Percentiles rank a stretch among this genome's conserved stretches.
Conservation (phyloP, 92 coral and sea anemone genomes). For the Pocillopora grandis region DNA sequence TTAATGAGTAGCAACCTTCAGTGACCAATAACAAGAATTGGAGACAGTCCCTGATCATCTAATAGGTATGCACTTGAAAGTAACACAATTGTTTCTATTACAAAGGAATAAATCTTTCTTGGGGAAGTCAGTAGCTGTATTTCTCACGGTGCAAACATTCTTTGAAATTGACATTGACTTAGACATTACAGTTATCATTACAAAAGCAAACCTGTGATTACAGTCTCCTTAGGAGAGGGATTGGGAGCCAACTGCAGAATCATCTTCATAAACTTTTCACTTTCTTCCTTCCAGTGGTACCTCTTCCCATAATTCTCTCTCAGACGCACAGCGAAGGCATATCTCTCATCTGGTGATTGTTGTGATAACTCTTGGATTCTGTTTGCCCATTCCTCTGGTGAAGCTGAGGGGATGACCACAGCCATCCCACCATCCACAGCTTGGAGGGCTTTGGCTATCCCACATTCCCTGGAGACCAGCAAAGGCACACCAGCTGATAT, state of each 20-base stretch:
- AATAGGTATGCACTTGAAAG: no score
- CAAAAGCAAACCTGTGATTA: no score
- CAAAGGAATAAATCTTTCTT: no score
- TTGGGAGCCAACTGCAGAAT: not conserved
- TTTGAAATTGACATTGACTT: no score
- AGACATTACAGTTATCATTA: no score
- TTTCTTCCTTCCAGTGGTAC: conserved; percentile 8
- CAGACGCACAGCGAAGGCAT: not conserved
- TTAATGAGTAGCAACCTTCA: no score
- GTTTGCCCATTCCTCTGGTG: not conserved
- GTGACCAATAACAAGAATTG: no score
- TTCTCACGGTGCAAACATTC: no score
- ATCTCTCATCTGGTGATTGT: not conserved
- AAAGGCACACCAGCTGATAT: conserved; percentile 16
- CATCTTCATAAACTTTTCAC: not conserved
- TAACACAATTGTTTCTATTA: no score
- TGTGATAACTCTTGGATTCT: not conserved
- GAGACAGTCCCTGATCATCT: no score
- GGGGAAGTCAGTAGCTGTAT: no score
- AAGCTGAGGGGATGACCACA: not conserved
- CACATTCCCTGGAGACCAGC: conserved; percentile 3
- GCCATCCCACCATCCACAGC: not conserved
- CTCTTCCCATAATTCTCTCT: conserved; percentile 14
- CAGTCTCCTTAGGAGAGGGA: no score
- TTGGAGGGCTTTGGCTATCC: conserved; percentile 8